Evolutionary conservation across 37 sponge, comb jelly and placozoan genomes (phyloP), one percentile per base, ranked within the genome.

Genomic region (Aplysina aerophoba): DNA sequence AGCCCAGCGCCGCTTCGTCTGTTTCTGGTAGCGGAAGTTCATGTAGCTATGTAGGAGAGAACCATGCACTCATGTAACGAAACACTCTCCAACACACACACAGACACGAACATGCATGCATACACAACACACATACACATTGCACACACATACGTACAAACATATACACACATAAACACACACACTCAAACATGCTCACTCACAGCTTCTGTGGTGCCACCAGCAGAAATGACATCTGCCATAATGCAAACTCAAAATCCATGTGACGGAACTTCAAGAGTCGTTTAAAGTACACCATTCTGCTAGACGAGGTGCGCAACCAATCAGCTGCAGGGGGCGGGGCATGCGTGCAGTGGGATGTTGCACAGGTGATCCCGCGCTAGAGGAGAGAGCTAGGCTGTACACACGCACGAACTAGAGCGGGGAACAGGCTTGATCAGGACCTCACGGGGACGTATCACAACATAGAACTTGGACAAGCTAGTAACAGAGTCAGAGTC

Each of bases 1-100:
- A 0, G 99, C 92, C 99, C 99, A 98, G 28, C 88, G 81, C 28
- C 93, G 85, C 71, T 93, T 94, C 39, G 95, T 98, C 63, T 95
- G 92, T 88, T 91, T 85, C 55, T 88, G 91, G 39, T 93, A 79
- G 30, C 88, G 88, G 57, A 92, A 93, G 60, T 92, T 85, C 39
- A 86, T 68, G 79, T 94, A 95, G 55, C 94, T 94, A 57, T 3
- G 50, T 8, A 44, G 50, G 3, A 8, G 50, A 8, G 3, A 11
- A 44, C 57, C 5, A 24, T 44, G 30, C 30, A 20, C 25, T 54
- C 24, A 25, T 25, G 16, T 33, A 1, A 2, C 25, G 13, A n/a
- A 5, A 73, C 37, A 2, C 22, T 6, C 74, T 13, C 34, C 35
- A 22, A 73, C 74, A 12, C 6, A 12, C 5, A 36, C 35, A 36